These are phyloP conservation scores for Drosophila infuscata DNA, from an alignment of 2,888 invertebrate species.

Conservation along the genomic window DNA sequence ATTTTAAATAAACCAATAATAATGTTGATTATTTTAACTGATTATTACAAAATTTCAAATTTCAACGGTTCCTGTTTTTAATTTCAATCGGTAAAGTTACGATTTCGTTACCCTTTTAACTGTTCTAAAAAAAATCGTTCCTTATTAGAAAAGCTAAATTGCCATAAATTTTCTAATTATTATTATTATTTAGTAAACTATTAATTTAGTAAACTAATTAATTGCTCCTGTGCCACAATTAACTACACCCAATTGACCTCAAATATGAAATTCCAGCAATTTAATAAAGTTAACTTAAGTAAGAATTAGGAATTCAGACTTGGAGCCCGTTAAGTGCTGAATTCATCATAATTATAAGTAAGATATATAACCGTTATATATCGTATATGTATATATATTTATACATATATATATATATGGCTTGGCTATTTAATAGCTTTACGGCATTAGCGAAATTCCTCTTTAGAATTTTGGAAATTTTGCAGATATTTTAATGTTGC, in stretches of 20 bases:
- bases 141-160: neutral
- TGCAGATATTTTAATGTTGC: conserved; percentile 3
- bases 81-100: neutral
- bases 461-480: conserved; percentile 16
- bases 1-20: neutral
- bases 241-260: neutral
- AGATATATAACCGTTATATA: neutral
- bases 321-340: neutral
- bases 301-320: neutral
- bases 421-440: conserved; percentile 11
- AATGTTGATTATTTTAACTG: neutral
- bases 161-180: neutral
- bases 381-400: neutral
- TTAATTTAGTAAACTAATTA: neutral
- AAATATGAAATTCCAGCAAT: neutral
- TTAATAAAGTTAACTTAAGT: neutral
- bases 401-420: neutral
- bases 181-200: neutral
- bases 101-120: neutral
- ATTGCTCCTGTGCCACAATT: neutral
- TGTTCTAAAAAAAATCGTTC: neutral
- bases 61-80: rapidly evolving
- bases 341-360: conserved; percentile 4
- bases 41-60: neutral
- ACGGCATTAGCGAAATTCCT: conserved; percentile 23